A percentile compares a stretch with the other conserved stretches of the same genome.
These are phyloP conservation scores for Nasonia vitripennis DNA, from an alignment of 1,140 invertebrate genomes.

Conservation along the genomic window DNA sequence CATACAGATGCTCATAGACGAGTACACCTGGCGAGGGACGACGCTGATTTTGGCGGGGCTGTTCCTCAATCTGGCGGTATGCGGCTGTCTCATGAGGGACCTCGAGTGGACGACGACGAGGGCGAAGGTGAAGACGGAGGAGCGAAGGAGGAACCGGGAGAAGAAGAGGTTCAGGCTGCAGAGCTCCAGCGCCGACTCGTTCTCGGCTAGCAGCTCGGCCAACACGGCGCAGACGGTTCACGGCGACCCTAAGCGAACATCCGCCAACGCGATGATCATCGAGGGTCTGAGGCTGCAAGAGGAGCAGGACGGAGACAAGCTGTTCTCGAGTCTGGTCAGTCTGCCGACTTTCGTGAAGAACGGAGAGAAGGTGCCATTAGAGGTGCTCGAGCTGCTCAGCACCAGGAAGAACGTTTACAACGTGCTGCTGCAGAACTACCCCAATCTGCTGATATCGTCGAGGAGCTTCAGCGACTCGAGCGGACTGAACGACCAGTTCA, in stretches of 20 bases:
- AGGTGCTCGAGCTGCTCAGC: constrained; percentile 84
- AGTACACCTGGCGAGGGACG: constrained; percentile 91
- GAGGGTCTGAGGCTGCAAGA: constrained; percentile 64
- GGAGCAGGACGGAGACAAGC: constrained; percentile 69
- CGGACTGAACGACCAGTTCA: constrained; percentile 66
- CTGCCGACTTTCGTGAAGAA: constrained; percentile 88
- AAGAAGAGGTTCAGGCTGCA: constrained; percentile 76
- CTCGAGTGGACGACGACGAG: constrained; percentile 82
- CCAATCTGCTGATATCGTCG: constrained; percentile 81
- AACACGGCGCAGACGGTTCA: constrained; percentile 75
- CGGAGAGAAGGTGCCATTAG: constrained; percentile 84
- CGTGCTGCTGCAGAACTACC: constrained; percentile 84
- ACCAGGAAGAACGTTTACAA: constrained; percentile 83
- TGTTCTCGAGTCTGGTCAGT: constrained; percentile 86
- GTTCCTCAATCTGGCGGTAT: constrained; percentile 91
- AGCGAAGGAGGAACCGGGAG: constrained; percentile 78
- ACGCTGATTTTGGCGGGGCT: constrained; percentile 88
- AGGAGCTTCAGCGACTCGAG: constrained; percentile 84
- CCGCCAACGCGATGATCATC: constrained; percentile 66
- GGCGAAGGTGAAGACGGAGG: constrained; percentile 79
- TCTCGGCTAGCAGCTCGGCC: constrained; percentile 81
- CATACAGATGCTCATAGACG: constrained; percentile 84
- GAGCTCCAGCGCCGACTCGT: constrained; percentile 80
- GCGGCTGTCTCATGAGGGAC: constrained; percentile 89
- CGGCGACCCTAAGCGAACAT: constrained; percentile 60